Conservation (phyloP, 2,888 invertebrate genomes). For the Mesochorus sp. region DNA sequence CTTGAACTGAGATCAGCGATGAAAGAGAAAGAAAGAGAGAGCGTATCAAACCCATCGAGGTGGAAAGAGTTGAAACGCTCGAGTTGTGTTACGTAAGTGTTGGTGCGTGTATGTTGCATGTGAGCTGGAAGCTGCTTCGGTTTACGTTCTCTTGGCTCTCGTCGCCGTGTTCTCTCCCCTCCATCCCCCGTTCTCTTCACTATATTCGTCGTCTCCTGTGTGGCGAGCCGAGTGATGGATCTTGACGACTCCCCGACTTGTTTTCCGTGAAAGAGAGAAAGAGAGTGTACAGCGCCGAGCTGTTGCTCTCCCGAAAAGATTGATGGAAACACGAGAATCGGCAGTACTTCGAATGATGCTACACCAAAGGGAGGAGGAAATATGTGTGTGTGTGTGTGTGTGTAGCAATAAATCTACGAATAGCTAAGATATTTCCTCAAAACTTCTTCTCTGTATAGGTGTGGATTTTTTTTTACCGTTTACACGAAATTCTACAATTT, state of each 20-base stretch:
- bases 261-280: slow-evolving; percentile 58
- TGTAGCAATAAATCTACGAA: too few relatives aligned
- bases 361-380: neutral
- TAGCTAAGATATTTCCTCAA: too few relatives aligned
- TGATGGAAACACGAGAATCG: slow-evolving; percentile 57
- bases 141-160: slow-evolving; percentile 52
- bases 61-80: slow-evolving; percentile 52
- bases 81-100: neutral
- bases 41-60: slow-evolving; percentile 54
- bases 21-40: too few relatives aligned
- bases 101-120: slow-evolving; percentile 1
- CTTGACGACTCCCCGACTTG: slow-evolving; percentile 66
- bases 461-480: too few relatives aligned
- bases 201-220: slow-evolving; percentile 53
- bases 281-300: slow-evolving; percentile 35
- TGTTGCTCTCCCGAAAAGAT: slow-evolving; percentile 49
- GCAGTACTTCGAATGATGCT: slow-evolving; percentile 27
- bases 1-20: slow-evolving; percentile 44
- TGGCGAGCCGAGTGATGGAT: slow-evolving; percentile 64
- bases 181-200: slow-evolving; percentile 33
- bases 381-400: neutral
- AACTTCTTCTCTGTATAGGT: too few relatives aligned
- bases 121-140: slow-evolving; percentile 31
- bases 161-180: too few relatives aligned
- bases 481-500: too few relatives aligned